Conservation (phyloP, 2,888 invertebrate genomes). For the Axea sp. region DNA sequence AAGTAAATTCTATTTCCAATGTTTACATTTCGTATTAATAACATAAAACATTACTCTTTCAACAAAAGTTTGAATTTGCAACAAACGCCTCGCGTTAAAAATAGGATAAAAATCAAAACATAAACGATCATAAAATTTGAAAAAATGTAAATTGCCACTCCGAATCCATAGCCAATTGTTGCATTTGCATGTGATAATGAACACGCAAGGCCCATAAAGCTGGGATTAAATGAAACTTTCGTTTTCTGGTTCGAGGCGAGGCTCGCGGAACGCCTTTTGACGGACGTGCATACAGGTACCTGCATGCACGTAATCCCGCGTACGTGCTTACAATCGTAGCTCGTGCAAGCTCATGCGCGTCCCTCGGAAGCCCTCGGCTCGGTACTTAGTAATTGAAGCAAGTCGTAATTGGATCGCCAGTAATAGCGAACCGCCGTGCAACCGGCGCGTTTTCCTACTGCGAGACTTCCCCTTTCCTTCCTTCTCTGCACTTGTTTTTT, state of each 20-base stretch:
- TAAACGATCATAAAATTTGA: too few species aligned
- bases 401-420: constrained; percentile 63
- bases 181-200: constrained; percentile 62
- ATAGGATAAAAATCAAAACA: too few species aligned
- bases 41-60: too few species aligned
- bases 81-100: too few species aligned
- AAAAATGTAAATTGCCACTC: too few species aligned
- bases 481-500: not conserved
- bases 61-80: too few species aligned
- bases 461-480: not conserved
- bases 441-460: constrained; percentile 36
- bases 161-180: constrained; percentile 47
- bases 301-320: constrained; percentile 36
- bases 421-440: constrained; percentile 57
- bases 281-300: constrained; percentile 46
- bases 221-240: constrained; percentile 50
- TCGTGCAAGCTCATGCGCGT: constrained; percentile 59
- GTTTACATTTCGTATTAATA: too few species aligned
- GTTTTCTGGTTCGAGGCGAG: constrained; percentile 47
- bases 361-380: constrained; percentile 47
- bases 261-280: constrained; percentile 49
- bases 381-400: constrained; percentile 63
- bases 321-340: constrained; percentile 51
- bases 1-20: too few species aligned
- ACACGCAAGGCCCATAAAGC: constrained; percentile 51